Evolutionary conservation across 1,140 invertebrate species (phyloP), one percentile per base, ranked within the genome.

Genomic region (Drosophila teissieri): DNA sequence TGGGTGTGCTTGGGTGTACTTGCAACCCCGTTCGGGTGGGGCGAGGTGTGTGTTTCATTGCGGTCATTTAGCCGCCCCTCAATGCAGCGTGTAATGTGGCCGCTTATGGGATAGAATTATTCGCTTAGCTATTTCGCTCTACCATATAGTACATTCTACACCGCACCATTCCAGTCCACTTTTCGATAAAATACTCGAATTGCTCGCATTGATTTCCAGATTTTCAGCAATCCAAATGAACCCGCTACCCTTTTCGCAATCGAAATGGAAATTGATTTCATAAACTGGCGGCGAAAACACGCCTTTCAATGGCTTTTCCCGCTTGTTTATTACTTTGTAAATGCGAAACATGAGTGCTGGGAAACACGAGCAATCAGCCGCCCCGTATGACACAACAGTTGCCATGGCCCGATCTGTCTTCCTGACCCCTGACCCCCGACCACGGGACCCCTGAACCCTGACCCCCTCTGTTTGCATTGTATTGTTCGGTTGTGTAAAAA

Each of bases 61-160:
- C 64, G 84, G 84, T 88, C 84, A 88, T 88, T 88, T 88, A 83
- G 84, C 84, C 73, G 72, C 62, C 77, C 80, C 80, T 89, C 80
- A 88, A 89, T 88, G 84, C 84, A 89, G 84, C 84, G 76, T 89
- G 84, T 83, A 89, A 88, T 88, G 84, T 48, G 84, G 84, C 73
- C 84, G 80, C 84, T 89, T 88, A 89, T 80, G 51, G 67, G 68
- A 80, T 80, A 51, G 76, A 86, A 75, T 68, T 64, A 64, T 72
- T 76, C 44, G 55, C 49, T 44, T 53, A 49, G 45, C 45, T 34
- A 37, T 40, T 58, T 60, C 27, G 24, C n/a, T 14, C 15, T 12
- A 27, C 48, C 40, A 51, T 5, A 19, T 19, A 19, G 19, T 19
- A 39, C 54, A 36, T 24, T 22, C 39, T 34, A 60, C 42, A 15